Evolutionary conservation across 2,797 vertebrate species (phyloP).

Genomic region (Chloroceryle inda): DNA sequence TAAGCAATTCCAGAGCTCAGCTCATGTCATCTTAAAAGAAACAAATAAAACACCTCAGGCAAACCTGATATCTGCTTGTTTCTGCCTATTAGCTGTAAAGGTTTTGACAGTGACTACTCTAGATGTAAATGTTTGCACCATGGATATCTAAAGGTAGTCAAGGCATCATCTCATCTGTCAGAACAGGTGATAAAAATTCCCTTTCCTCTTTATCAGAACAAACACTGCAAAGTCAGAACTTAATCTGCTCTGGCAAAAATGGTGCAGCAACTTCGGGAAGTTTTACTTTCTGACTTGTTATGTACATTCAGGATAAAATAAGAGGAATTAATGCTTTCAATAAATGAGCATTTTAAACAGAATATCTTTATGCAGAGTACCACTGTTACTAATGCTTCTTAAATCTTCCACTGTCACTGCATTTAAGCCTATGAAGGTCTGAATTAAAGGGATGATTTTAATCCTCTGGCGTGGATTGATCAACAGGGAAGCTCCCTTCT

Average conservation of each 20-base stretch:
- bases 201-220: neutral
- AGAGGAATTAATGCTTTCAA: neutral
- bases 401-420: neutral
- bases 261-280: neutral
- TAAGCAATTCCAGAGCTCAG: neutral
- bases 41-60: neutral
- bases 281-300: neutral
- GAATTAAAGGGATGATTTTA: neutral
- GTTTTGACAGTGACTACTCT: neutral
- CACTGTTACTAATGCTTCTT: neutral
- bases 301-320: neutral
- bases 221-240: neutral
- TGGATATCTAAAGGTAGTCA: neutral
- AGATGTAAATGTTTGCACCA: neutral
- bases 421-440: neutral
- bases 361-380: neutral
- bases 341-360: neutral
- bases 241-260: neutral
- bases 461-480: neutral
- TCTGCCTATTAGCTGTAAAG: neutral
- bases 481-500: neutral
- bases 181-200: neutral
- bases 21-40: neutral
- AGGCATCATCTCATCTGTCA: neutral
- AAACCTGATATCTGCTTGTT: neutral